Percentiles rank a stretch among this genome's conserved stretches.
These are phyloP conservation scores for Ascidia mentula DNA, from an alignment of 23 tunicate genomes.

Conservation along the genomic window DNA sequence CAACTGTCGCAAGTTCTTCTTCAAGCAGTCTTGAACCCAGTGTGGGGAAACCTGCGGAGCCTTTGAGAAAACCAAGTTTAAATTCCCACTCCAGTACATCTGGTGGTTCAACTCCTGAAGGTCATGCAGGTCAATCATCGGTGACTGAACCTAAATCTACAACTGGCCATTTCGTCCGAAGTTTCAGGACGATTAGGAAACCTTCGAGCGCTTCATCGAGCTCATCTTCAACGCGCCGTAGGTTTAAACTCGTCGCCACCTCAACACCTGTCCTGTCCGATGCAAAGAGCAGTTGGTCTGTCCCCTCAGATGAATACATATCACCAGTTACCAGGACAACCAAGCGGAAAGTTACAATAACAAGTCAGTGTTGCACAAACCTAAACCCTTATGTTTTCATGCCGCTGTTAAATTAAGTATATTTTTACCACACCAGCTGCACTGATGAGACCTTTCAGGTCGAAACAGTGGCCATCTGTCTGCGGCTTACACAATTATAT, in stretches of 20 bases:
- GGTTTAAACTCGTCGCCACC: not conserved
- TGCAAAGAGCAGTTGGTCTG: not conserved
- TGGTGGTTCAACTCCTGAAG: not conserved
- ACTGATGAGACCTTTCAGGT: too few species aligned
- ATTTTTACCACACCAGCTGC: too few species aligned
- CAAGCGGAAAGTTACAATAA: not conserved
- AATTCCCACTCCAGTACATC: not conserved
- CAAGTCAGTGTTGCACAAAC: not conserved
- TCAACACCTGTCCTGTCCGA: not conserved
- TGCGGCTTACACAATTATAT: too few species aligned
- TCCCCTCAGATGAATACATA: not conserved
- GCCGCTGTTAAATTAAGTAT: not conserved
- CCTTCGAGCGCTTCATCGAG: not conserved
- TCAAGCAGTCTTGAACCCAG: not conserved
- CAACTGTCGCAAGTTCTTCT: not conserved
- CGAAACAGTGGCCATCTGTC: too few species aligned
- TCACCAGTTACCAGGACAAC: not conserved
- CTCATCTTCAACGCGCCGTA: not conserved
- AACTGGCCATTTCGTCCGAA: not conserved
- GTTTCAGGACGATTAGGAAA: not conserved
- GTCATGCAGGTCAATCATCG: not conserved
- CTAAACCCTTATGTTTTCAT: too few species aligned
- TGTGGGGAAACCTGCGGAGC: not conserved
- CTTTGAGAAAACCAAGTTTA: not conserved
- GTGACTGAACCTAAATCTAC: not conserved